Base-by-base conservation (phyloP, 2,888 invertebrate species). In the Clanis bilineata region DNA sequence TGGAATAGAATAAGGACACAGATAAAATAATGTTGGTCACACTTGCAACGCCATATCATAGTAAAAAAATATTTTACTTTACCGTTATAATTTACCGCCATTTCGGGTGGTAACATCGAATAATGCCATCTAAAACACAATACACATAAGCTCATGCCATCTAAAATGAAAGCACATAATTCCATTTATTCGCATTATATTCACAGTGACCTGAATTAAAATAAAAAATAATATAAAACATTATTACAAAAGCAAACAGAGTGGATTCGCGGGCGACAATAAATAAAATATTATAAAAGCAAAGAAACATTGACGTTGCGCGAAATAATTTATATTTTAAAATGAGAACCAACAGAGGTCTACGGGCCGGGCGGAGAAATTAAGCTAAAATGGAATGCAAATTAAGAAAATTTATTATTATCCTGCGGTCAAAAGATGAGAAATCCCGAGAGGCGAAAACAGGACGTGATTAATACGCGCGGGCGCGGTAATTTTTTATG, bases 331-430 rank as follows among this genome's bases (percentile, higher is more conserved):
- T 72, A 69, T 72, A 65, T 71, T 69, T 71, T 67, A 69, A 70
- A 60, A 51, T 56, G 55, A 56, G 45, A 59, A 45, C 18, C 44
- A 56, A 56, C 56, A 55, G 56, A 32, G 44, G 59, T 56, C 56
- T 59, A 36, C 22, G 45, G 22, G 18, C 39, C 43, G 55, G 54
- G 77, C n/a, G 79, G 79, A 79, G 76, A 84, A 82, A 83, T 83
- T 83, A 83, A 74, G 74, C 76, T 74, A 77, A 82, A 86, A 85
- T 83, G 80, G 81, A 86, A 90, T 88, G 89, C 85, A 90, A 90
- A 90, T 90, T 84, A 87, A 79, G 74, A 74, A 83, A 86, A 89
- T 86, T 87, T 87, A 89, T 88, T 86, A 86, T 88, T 82, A 85
- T 84, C 79, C 80, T 66, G 84, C 79, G 84, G 85, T 84, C 81